A percentile compares a stretch with the other conserved stretches of the same genome.
Conservation (phyloP, 2,888 invertebrate species). For the Chymomyza amoena region DNA sequence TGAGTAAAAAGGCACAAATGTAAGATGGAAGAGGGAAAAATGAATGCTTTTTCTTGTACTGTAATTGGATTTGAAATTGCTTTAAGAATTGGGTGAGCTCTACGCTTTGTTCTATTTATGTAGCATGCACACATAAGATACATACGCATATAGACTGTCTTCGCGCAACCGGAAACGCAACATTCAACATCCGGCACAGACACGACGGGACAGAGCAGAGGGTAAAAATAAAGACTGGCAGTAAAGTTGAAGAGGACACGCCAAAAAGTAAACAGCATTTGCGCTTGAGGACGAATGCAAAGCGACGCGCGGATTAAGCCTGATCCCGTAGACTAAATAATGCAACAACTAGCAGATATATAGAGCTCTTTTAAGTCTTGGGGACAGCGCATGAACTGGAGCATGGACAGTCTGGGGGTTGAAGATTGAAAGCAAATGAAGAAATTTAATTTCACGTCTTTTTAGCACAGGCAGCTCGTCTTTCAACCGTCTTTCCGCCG, state of each 20-base stretch:
- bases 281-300: conserved; percentile 37
- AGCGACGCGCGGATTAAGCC: conserved; percentile 50
- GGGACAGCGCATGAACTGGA: neutral
- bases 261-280: conserved; percentile 50
- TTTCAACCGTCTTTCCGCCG: conserved; percentile 44
- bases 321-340: conserved; percentile 72
- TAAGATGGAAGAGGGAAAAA: conserved; percentile 48
- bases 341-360: conserved; percentile 40
- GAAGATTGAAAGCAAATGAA: conserved; percentile 64
- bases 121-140: conserved; percentile 29
- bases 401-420: neutral
- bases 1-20: neutral
- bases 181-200: conserved; percentile 63
- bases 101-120: conserved; percentile 33
- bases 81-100: conserved; percentile 51
- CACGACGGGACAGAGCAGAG: conserved; percentile 11
- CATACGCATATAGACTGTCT: conserved; percentile 7
- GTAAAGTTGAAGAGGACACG: conserved; percentile 27
- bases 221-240: neutral
- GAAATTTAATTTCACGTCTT: conserved; percentile 76
- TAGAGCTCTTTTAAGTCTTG: neutral
- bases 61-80: conserved; percentile 71
- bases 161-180: conserved; percentile 47
- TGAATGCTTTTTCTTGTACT: conserved; percentile 59
- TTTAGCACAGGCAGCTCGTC: conserved; percentile 57